Conservation (phyloP, 2,113 vertebrate genomes). For the Onychorhynchus coronatus region DNA sequence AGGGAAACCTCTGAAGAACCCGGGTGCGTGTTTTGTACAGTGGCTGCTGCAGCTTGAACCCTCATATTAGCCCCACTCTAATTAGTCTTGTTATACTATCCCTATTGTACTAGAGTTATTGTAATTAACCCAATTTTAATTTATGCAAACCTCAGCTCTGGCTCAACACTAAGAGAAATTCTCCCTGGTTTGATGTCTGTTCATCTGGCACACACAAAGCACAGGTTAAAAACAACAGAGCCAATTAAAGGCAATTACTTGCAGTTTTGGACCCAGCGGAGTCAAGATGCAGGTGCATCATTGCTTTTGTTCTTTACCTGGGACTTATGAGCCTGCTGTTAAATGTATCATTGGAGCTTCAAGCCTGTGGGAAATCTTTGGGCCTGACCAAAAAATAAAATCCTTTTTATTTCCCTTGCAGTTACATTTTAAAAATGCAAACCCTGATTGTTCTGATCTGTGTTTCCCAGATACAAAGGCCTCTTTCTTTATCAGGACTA, state of each 20-base stretch:
- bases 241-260: not conserved
- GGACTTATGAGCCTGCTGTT: not conserved
- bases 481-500: not conserved
- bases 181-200: not conserved
- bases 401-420: not conserved
- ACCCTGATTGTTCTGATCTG: not conserved
- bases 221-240: not conserved
- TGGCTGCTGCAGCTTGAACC: not conserved
- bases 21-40: not conserved
- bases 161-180: not conserved
- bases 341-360: not conserved
- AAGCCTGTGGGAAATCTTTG: not conserved
- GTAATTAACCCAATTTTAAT: not conserved
- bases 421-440: not conserved
- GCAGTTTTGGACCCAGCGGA: fast-evolving
- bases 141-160: not conserved
- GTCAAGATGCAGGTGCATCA: not conserved
- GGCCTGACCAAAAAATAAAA: not conserved
- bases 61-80: not conserved
- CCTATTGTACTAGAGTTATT: not conserved
- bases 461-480: not conserved
- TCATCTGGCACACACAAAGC: not conserved
- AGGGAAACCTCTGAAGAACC: not conserved
- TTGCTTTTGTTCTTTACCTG: not conserved
- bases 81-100: not conserved